Evolutionary conservation across 1,140 invertebrate genomes (phyloP).

Genomic region (Drosophila fuyamai): DNA sequence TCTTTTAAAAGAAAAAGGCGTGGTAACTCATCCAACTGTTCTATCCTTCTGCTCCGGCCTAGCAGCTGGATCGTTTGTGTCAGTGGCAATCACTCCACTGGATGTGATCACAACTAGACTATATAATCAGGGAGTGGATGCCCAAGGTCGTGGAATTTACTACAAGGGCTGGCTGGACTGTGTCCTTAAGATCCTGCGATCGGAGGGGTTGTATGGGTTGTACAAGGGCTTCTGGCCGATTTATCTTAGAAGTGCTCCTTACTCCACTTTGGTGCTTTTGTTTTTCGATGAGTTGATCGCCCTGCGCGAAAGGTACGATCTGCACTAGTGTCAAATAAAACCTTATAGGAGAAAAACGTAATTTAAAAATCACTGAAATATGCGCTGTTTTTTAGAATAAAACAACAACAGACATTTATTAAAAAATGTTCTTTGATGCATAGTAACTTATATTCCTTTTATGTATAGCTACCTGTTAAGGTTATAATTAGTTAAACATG

Average conservation of each 20-base stretch:
- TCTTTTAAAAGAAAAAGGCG: slow-evolving; percentile 80
- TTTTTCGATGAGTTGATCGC: slow-evolving; percentile 92
- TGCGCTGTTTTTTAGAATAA: too few species aligned
- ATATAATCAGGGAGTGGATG: slow-evolving; percentile 93
- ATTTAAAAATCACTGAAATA: background rate
- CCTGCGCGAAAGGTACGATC: slow-evolving; percentile 61
- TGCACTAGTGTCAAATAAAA: background rate
- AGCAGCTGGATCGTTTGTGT: slow-evolving; percentile 92
- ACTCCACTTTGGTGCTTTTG: slow-evolving; percentile 93
- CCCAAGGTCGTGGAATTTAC: slow-evolving; percentile 88
- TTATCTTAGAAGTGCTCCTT: slow-evolving; percentile 93
- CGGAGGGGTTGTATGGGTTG: slow-evolving; percentile 91
- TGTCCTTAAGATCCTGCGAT: slow-evolving; percentile 89
- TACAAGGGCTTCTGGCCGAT: slow-evolving; percentile 96
- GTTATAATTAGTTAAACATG: too few species aligned
- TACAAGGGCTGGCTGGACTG: slow-evolving; percentile 92
- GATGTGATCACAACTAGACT: slow-evolving; percentile 95
- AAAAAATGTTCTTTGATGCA: too few species aligned
- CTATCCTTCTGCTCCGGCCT: slow-evolving; percentile 91
- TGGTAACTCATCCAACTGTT: slow-evolving; percentile 87
- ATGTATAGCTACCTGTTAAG: too few species aligned
- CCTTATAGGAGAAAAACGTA: background rate
- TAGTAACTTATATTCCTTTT: too few species aligned
- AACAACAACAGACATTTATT: too few species aligned
- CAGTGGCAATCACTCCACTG: slow-evolving; percentile 93